Base-by-base conservation (phyloP, 2,888 invertebrate genomes). In the Noctua pronuba region DNA sequence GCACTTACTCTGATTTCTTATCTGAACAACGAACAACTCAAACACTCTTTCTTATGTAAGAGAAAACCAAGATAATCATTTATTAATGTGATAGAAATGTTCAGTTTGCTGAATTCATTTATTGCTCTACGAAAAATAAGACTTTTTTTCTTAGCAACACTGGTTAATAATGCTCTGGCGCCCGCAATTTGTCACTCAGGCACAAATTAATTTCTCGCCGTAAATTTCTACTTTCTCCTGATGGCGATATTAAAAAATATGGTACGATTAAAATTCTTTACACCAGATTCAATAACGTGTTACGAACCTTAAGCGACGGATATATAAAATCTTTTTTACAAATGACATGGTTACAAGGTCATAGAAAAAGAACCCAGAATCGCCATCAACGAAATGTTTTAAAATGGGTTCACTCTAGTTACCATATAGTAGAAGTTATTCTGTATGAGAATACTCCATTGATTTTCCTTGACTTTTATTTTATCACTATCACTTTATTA, bases 221-320 rank as follows among this genome's bases (percentile, higher is more conserved):
- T 73, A 71, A 79, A 73, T 79, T 82, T 38, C 58, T 66, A 67
- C 82, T 70, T 79, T 73, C 60, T 62, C 60, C 46, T 65, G 74
- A 62, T 55, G 49, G 44, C 38, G 60, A 79, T 84, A 82, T 84
- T 82, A 84, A 84, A 82, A 84, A 80, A 69, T 65, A 41, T 77
- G 67, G 16, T 44, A 68, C 55, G 67, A 85, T 80, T 73, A 79
- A 82, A 81, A 77, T 77, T 77, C 70, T 71, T 79, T 77, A 73
- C 73, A 77, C 73, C 64, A 73, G n/a, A 79, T 79, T 75, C 58
- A 71, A 75, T 52, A 66, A 46, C 77, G 41, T 55, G 66, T 49
- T 35, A 60, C 31, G 62, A 60, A 65, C 44, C n/a, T 31, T 21
- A 24, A 41, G 28, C 13, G 8, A 24, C 6, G 49, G 55, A 38